A percentile compares a stretch with the other conserved stretches of the same genome.
phyloP scores from a whole-genome alignment of 2,888 invertebrate genomes.

The Pheosia gnoma region DNA sequence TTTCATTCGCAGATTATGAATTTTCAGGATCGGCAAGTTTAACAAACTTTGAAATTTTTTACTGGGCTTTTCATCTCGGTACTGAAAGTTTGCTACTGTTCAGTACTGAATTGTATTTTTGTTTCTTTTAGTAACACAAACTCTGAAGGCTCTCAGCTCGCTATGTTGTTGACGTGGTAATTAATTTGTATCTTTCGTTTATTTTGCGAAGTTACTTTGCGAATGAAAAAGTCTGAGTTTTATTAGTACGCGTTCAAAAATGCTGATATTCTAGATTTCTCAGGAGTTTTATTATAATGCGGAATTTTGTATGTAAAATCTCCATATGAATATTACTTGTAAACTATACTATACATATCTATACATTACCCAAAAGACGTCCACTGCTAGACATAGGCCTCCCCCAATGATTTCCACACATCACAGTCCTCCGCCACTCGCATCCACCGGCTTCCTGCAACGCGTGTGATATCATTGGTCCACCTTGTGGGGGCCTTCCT shows the following conservation, averaged over 20 bases:
- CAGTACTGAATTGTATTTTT: conserved; percentile 14
- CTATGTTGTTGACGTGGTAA: conserved; percentile 14
- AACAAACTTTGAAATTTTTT: conserved; percentile 17
- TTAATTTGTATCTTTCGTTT: conserved; percentile 19
- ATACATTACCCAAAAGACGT: too few relatives aligned
- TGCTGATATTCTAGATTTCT: too few relatives aligned
- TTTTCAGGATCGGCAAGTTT: conserved; percentile 26
- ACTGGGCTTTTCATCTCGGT: conserved; percentile 15
- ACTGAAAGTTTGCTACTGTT: conserved; percentile 14
- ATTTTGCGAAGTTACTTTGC: conserved; percentile 12
- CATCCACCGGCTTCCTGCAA: too few relatives aligned
- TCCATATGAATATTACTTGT: too few relatives aligned
- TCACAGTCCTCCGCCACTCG: too few relatives aligned
- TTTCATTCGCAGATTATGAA: conserved; percentile 20
- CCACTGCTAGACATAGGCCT: too few relatives aligned
- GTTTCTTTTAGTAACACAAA: conserved; percentile 12
- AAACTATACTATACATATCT: too few relatives aligned
- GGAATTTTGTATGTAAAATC: too few relatives aligned
- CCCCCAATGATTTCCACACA: too few relatives aligned
- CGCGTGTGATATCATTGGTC: too few relatives aligned
- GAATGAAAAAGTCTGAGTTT: neutral
- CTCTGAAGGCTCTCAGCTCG: conserved; percentile 6
- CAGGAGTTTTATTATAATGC: too few relatives aligned
- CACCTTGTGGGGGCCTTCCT: too few relatives aligned
- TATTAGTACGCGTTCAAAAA: neutral